These are phyloP conservation scores for Sylvietta virens DNA, from an alignment of 2,113 vertebrate genomes.

Conservation along the genomic window DNA sequence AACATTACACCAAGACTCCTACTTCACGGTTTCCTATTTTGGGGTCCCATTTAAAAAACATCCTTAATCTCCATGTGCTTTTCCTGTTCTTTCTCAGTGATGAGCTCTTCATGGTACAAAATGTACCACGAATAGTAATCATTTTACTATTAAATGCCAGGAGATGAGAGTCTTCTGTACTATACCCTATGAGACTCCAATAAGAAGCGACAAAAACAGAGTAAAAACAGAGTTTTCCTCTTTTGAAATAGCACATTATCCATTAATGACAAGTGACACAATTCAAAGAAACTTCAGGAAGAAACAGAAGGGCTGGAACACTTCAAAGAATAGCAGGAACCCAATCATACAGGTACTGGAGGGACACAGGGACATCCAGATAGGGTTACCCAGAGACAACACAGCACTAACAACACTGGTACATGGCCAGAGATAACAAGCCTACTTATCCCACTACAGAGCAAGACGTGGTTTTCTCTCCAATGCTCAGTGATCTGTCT, in stretches of 20 bases:
- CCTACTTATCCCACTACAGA: neutral
- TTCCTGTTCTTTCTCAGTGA: neutral
- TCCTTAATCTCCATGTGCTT: neutral
- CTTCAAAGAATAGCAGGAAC: neutral
- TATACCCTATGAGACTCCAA: neutral
- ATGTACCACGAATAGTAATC: neutral
- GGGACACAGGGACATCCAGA: neutral
- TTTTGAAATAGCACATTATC: neutral
- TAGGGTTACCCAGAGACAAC: neutral
- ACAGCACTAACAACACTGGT: neutral
- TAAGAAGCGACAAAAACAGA: neutral
- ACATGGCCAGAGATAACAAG: neutral
- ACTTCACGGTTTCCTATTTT: neutral
- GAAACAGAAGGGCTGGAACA: neutral
- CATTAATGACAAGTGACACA: neutral
- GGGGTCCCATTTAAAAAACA: neutral
- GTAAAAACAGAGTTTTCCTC: neutral
- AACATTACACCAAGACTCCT: neutral
- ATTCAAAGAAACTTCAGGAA: neutral
- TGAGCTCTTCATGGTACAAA: neutral
- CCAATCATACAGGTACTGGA: neutral
- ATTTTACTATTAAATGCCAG: neutral
- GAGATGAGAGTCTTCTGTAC: neutral
- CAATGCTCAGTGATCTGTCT: fast-evolving
- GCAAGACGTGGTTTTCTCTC: neutral